Conservation (phyloP, 2,113 vertebrate species). For the Neotoma lepida region DNA sequence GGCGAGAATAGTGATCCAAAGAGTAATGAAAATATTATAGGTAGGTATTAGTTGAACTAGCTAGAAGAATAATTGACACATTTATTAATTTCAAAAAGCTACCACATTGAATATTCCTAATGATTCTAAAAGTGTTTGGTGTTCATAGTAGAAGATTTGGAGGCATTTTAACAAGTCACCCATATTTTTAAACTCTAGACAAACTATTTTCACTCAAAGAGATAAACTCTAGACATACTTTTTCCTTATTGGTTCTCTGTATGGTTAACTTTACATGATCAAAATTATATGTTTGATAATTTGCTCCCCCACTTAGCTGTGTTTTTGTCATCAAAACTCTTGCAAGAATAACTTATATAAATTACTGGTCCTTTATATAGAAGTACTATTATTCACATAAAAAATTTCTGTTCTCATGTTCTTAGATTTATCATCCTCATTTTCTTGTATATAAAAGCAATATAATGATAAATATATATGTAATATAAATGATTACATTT, state of each 20-base stretch:
- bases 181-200: slow-evolving; percentile 40
- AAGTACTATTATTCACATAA: background rate
- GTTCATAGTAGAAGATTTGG: background rate
- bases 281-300: slow-evolving; percentile 11
- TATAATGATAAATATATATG: background rate
- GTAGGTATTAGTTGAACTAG: slow-evolving; percentile 3
- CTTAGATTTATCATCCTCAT: background rate
- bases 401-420: background rate
- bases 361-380: background rate
- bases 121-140: slow-evolving; percentile 13
- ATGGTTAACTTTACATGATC: slow-evolving; percentile 8
- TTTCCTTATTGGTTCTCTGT: background rate
- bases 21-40: slow-evolving; percentile 28
- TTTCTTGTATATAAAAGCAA: background rate
- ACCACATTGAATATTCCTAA: background rate
- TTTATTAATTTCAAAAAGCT: slow-evolving; percentile 12
- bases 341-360: background rate
- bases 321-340: background rate
- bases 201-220: background rate
- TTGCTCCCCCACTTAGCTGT: background rate
- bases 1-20: slow-evolving; percentile 19
- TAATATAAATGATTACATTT: no score
- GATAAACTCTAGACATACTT: background rate
- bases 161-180: background rate
- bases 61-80: background rate